phyloP scores from a whole-genome alignment of 2,888 invertebrate genomes.

The Archips xylosteana region DNA sequence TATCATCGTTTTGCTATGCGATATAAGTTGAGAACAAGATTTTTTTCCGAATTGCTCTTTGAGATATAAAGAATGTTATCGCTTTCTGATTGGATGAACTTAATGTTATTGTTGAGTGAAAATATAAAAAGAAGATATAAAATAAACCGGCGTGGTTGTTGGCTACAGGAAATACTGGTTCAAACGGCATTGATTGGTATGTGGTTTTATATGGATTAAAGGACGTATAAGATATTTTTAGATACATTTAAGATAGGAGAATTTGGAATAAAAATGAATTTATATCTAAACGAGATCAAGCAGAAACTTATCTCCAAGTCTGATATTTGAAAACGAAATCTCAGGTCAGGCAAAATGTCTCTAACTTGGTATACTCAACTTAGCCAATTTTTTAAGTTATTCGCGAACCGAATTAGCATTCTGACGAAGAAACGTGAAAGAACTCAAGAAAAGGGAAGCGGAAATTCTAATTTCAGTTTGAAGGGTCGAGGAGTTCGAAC shows the following conservation, averaged over 20 bases:
- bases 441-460: constrained; percentile 32
- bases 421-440: constrained; percentile 44
- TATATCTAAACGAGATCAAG: background rate
- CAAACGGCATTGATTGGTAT: constrained; percentile 3
- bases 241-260: too few species aligned
- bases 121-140: background rate
- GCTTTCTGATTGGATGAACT: background rate
- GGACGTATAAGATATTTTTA: background rate
- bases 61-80: background rate
- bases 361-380: constrained; percentile 16
- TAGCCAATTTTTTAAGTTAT: constrained; percentile 24
- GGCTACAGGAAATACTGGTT: constrained; percentile 8
- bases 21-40: background rate
- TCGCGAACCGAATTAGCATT: constrained; percentile 43
- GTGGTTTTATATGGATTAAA: constrained; percentile 1
- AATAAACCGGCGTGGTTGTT: background rate
- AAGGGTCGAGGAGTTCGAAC: constrained; percentile 31
- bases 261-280: background rate
- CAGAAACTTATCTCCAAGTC: background rate
- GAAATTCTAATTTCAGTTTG: constrained; percentile 40
- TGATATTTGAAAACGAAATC: background rate
- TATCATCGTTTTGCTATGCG: constrained; percentile 12
- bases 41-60: background rate
- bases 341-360: constrained; percentile 1
- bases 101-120: background rate